These are phyloP conservation scores for Squalus acanthias DNA, from an alignment of 2,797 vertebrate species.

Conservation along the genomic window DNA sequence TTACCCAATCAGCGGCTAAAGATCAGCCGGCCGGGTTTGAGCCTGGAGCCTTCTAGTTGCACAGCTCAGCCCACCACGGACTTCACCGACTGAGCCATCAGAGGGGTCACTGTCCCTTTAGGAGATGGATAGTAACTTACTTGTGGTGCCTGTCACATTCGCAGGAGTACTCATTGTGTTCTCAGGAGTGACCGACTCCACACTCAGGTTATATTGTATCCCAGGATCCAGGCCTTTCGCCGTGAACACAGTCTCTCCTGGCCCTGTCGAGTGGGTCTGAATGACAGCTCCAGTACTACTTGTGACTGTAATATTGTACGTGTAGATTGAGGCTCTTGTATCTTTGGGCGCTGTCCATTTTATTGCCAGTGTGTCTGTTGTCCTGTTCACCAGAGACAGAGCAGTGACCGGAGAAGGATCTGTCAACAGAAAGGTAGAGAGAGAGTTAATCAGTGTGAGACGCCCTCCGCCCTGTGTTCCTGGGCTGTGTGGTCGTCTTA, in stretches of 20 bases:
- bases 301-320: neutral
- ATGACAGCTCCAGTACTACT: too few relatives aligned
- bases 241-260: neutral
- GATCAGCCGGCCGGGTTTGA: neutral
- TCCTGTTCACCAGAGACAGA: neutral
- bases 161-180: neutral
- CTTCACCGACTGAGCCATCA: neutral
- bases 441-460: neutral
- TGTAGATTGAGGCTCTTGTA: neutral
- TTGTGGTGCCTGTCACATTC: neutral
- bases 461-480: neutral
- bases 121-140: neutral
- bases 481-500: neutral
- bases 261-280: neutral
- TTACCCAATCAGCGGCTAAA: too few relatives aligned
- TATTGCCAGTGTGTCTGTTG: neutral
- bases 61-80: too few relatives aligned
- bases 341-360: neutral
- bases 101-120: neutral
- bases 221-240: neutral
- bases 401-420: neutral
- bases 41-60: neutral
- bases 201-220: neutral
- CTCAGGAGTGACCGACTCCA: neutral
- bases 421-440: neutral